Conservation (phyloP, 2,113 vertebrate species). For the Cavia porcellus region DNA sequence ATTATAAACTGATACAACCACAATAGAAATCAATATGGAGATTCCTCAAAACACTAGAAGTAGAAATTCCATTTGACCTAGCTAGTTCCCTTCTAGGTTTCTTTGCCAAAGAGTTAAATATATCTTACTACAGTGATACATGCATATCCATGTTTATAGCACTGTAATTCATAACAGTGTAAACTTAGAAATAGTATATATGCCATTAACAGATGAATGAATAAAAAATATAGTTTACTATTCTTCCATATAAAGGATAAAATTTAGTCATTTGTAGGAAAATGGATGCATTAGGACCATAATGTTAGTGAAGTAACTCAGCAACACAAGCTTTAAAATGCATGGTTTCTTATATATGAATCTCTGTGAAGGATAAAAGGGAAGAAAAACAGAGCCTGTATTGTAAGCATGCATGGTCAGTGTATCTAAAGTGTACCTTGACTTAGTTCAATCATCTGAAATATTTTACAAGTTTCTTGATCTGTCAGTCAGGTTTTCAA, state of each 20-base stretch:
- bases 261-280: not conserved
- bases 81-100: not conserved
- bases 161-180: not conserved
- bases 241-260: not conserved
- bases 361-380: not conserved
- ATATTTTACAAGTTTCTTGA: not conserved
- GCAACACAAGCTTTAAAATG: not conserved
- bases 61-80: not conserved
- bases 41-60: not conserved
- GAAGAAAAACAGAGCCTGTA: not conserved
- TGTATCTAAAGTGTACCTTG: not conserved
- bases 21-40: not conserved
- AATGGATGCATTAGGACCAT: not conserved
- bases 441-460: not conserved
- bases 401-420: not conserved
- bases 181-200: not conserved
- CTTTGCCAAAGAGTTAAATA: not conserved
- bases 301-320: not conserved
- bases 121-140: not conserved
- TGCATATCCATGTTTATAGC: not conserved
- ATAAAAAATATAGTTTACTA: not conserved
- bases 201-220: not conserved
- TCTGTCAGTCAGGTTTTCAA: not conserved
- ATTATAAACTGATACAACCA: not conserved
- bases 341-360: not conserved